Base-by-base conservation (phyloP, 2,888 invertebrate species). In the Eristalinus sepulchralis region DNA sequence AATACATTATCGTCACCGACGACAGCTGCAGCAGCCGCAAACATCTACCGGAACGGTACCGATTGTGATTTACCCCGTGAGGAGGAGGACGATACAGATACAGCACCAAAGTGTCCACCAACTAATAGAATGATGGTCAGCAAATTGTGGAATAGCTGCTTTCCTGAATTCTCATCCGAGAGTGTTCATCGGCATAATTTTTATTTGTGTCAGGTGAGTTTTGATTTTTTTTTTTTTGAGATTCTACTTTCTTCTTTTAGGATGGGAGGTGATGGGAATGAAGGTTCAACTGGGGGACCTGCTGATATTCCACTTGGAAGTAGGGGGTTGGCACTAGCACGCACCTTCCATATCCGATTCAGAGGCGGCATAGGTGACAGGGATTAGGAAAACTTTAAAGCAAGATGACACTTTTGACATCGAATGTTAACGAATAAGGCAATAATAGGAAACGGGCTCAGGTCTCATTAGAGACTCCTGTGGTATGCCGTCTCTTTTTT, bases 101-200 rank as follows among this genome's bases (percentile, higher is more conserved):
- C 90, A 89, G 89, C 90, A 88, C 89, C 90, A 79, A 91, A 88
- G 88, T 91, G 91, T 89, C 89, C 91, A 87, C 91, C 91, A 85
- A 90, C 90, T 76, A 91, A 91, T 83, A 92, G 92, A 91, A 92
- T 92, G 92, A 92, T 93, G 92, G 92, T 93, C 88, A 92, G 92
- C 89, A 92, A 92, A 91, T 88, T 92, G 89, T 92, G 92, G 92
- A 92, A 92, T 81, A 92, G 92, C 81, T 93, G 92, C 89, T 93
- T 92, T 88, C 92, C 92, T 89, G 92, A 92, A 88, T 91, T 92
- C 78, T 91, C 91, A 27, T 90, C 92, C 88, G 92, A 92, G 78
- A 92, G 92, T 88, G 92, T 93, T 78, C 92, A 93, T 88, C 91
- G 92, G 10, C 93, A 93, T 88, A 93, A 92, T 88, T 93, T 93